Conservation (phyloP, 2,888 invertebrate genomes). For the Amblyjoppa proteus region DNA sequence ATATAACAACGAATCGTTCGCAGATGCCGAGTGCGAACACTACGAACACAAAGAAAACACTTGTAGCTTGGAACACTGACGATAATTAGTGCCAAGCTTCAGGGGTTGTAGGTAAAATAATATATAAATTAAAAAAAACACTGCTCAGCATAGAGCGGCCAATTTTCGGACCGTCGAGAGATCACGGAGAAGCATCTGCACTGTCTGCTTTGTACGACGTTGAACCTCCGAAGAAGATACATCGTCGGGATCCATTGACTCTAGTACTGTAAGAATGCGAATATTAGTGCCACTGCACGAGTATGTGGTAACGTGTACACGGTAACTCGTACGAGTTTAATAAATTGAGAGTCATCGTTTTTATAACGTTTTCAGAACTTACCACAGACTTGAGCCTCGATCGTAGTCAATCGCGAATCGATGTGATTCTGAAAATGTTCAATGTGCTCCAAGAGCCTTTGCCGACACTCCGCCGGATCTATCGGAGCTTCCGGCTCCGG, state of each 20-base stretch:
- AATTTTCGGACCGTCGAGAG: conserved; percentile 90
- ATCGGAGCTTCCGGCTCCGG: conserved; percentile 94
- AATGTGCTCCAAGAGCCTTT: conserved; percentile 92
- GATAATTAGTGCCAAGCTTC: conserved; percentile 6
- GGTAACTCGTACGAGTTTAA: not conserved
- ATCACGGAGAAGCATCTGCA: conserved; percentile 91
- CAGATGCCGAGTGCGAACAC: not conserved
- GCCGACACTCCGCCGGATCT: conserved; percentile 91
- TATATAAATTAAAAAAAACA: not conserved
- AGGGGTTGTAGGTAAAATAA: not conserved
- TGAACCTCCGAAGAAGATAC: conserved; percentile 87
- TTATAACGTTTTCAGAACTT: conserved; percentile 62
- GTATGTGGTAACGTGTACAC: no score
- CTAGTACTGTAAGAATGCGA: conserved; percentile 84
- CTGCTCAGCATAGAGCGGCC: conserved; percentile 85
- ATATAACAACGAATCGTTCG: conserved; percentile 9
- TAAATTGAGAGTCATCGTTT: not conserved
- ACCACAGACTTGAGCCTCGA: conserved; percentile 92
- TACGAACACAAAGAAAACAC: conserved; percentile 4
- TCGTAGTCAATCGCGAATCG: conserved; percentile 90
- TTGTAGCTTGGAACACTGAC: not conserved
- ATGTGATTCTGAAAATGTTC: conserved; percentile 91
- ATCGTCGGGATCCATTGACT: conserved; percentile 88
- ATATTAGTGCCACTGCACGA: not conserved
- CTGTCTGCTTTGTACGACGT: conserved; percentile 90